Evolutionary conservation across 2,797 vertebrate genomes (phyloP).

Genomic region (Rhyacichthys aspro): DNA sequence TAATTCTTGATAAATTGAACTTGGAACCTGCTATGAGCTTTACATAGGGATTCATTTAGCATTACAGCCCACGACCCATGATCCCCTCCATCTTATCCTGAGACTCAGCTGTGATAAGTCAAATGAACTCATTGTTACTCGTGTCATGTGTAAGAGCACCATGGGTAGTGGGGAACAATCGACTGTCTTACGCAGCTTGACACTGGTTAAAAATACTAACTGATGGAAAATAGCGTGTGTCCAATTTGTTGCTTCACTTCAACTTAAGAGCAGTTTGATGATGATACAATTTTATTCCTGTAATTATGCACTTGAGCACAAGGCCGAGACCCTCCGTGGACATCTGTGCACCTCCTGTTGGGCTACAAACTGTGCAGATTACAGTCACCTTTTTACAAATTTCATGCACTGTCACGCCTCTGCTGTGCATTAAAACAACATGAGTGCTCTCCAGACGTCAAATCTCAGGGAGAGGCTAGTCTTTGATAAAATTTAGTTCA

Average conservation of each 20-base stretch:
- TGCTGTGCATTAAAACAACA: slow-evolving; percentile 28
- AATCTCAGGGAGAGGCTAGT: slow-evolving; percentile 20
- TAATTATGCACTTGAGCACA: not conserved
- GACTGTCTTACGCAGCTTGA: slow-evolving; percentile 12
- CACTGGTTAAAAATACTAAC: slow-evolving; percentile 26
- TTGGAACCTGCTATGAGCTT: slow-evolving; percentile 40
- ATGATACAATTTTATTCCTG: not conserved
- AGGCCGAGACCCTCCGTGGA: slow-evolving; percentile 3
- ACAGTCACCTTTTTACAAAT: slow-evolving; percentile 22
- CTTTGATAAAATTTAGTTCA: slow-evolving; percentile 52
- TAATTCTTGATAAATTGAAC: slow-evolving; percentile 45
- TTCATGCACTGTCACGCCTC: slow-evolving; percentile 11
- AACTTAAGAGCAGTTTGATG: slow-evolving; percentile 11
- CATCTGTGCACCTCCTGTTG: not conserved
- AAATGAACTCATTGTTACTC: slow-evolving; percentile 44
- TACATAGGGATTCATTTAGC: slow-evolving; percentile 29
- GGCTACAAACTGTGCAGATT: slow-evolving; percentile 25
- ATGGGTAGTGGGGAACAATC: slow-evolving; percentile 25
- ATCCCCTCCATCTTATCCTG: slow-evolving; percentile 19
- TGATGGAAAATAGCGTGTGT: slow-evolving; percentile 25
- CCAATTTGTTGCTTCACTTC: slow-evolving; percentile 8
- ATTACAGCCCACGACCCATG: slow-evolving; percentile 30
- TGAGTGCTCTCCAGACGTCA: slow-evolving; percentile 20
- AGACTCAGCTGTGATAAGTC: slow-evolving; percentile 24
- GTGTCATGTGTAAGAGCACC: slow-evolving; percentile 32